A percentile compares a stretch with the other conserved stretches of the same genome.
phyloP scores from a whole-genome alignment of 2,113 vertebrate species.

The Lycocorax pyrrhopterus region DNA sequence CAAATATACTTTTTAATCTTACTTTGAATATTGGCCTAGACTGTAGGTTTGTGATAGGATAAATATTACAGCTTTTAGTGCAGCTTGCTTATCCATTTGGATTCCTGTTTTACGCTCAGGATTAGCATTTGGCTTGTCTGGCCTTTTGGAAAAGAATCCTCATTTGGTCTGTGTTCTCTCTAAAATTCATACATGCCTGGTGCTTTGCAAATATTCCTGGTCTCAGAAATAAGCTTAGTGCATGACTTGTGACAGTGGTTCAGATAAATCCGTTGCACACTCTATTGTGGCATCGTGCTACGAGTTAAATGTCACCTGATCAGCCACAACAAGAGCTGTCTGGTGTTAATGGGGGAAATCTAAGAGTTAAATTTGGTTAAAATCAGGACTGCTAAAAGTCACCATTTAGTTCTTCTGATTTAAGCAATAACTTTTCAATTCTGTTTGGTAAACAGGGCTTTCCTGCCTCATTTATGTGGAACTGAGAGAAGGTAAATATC shows the following conservation, averaged over 20 bases:
- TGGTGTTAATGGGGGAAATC: neutral
- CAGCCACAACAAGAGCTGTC: neutral
- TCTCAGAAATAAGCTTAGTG: neutral
- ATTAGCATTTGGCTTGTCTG: neutral
- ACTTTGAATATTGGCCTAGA: neutral
- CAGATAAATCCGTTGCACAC: fast-evolving
- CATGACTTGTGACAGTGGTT: neutral
- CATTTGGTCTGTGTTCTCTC: neutral
- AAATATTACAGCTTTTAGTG: neutral
- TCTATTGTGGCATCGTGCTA: neutral
- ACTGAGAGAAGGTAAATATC: conserved; percentile 63
- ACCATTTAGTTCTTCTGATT: neutral
- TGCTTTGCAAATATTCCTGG: neutral
- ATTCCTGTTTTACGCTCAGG: neutral
- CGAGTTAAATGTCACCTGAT: neutral
- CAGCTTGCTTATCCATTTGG: neutral
- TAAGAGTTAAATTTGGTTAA: neutral
- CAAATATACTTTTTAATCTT: neutral
- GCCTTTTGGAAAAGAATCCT: neutral
- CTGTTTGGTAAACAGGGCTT: conserved; percentile 59
- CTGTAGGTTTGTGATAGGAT: neutral
- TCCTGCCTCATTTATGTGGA: conserved; percentile 60
- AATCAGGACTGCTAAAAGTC: neutral
- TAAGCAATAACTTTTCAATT: conserved; percentile 38
- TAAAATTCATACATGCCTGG: neutral